Evolutionary conservation across 2,113 vertebrate genomes (phyloP), one percentile per base, ranked within the genome.

Genomic region (Etia nguti): DNA sequence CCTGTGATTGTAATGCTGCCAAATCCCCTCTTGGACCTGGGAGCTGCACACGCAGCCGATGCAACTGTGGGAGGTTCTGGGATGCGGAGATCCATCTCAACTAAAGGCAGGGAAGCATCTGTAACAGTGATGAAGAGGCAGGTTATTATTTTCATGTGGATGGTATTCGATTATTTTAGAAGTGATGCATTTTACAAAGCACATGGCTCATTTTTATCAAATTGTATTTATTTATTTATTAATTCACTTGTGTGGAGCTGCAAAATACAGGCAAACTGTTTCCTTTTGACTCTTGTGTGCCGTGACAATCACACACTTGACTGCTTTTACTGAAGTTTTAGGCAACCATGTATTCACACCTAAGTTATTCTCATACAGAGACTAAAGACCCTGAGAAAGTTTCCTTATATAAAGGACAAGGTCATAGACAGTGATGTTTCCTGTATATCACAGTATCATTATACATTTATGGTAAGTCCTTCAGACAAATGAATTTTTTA

Each of bases 401-500:
- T 89, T 84, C 50, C 80, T 89, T 89, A 81, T 80, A 29, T 86
- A 84, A 88, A 87, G 62, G 62, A 87, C 83, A 87, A 89, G 86
- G 86, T 87, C 79, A 82, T 7, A 79, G 60, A 88, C 70, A 55
- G 15, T 80, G 77, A 80, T 83, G 91, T 90, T 90, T 93, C 81
- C 86, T 90, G 85, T 91, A 88, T 90, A 84, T 84, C 87, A 62
- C 80, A 85, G 84, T 89, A 90, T 90, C 87, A 90, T 92, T 85
- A 90, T 82, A 75, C 84, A 84, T 91, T 91, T 26, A 93, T 90
- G 86, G 75, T 84, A 88, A 86, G 84, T 43, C 86, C 55, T 9
- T 65, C 55, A 81, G 88, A 91, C 68, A 92, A 90, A 93, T 94
- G 29, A 56, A 75, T 68, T 75, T 90, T 89, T 88, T 92, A 92